Evolutionary conservation across 2,113 vertebrate species (phyloP).

Genomic region (Paralichthys olivaceus): DNA sequence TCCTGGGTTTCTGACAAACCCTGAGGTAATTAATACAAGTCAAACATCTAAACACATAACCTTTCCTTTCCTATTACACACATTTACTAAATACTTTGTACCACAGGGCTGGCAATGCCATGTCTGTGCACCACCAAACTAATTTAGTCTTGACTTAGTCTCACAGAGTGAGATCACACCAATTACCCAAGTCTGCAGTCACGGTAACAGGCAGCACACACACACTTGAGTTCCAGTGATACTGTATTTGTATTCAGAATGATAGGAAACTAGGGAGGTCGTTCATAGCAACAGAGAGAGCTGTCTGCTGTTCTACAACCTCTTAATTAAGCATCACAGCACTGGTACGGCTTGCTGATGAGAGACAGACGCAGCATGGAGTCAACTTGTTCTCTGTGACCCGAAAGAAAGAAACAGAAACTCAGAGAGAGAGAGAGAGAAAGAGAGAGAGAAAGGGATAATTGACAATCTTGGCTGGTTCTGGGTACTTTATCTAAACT

Average conservation of each 20-base stretch:
- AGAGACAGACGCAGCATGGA: conserved; percentile 36
- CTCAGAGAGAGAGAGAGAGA: background rate
- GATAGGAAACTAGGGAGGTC: conserved; percentile 69
- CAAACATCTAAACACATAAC: conserved; percentile 63
- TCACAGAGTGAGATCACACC: conserved; percentile 75
- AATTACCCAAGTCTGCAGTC: conserved; percentile 78
- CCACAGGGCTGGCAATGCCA: conserved; percentile 72
- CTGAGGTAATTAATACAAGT: conserved; percentile 84
- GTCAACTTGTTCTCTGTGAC: conserved; percentile 31
- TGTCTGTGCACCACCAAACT: conserved; percentile 75
- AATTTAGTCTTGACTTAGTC: conserved; percentile 40
- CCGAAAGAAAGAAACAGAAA: background rate
- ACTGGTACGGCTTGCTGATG: conserved; percentile 6
- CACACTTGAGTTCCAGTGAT: conserved; percentile 5
- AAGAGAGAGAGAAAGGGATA: background rate
- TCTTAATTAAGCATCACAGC: conserved; percentile 52
- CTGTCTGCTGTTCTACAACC: conserved; percentile 63
- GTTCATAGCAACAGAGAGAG: conserved; percentile 57
- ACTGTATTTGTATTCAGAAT: conserved; percentile 71
- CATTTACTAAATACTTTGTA: conserved; percentile 59
- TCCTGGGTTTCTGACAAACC: conserved; percentile 65
- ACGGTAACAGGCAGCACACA: conserved; percentile 37
- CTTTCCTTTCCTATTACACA: conserved; percentile 19
- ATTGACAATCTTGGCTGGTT: conserved; percentile 1
- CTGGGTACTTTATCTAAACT: background rate